These are phyloP conservation scores for Anastrepha ludens DNA, from an alignment of 1,140 invertebrate genomes.

Conservation along the genomic window DNA sequence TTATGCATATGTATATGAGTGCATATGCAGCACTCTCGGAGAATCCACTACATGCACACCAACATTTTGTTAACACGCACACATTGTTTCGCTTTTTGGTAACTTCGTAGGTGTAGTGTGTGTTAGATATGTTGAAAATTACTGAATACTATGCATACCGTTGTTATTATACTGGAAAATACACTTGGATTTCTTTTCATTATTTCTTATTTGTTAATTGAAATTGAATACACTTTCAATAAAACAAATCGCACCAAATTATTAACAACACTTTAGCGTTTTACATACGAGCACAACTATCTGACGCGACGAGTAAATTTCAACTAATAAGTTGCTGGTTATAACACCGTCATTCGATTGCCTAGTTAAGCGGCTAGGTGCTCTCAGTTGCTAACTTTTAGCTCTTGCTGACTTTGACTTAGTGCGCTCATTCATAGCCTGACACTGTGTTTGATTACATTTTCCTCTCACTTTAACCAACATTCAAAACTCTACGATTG, in stretches of 20 bases:
- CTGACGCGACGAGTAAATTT: neutral
- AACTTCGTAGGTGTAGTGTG: neutral
- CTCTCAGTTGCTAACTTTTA: slow-evolving; percentile 4
- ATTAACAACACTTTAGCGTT: neutral
- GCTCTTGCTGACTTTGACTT: slow-evolving; percentile 6
- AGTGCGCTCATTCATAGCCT: neutral
- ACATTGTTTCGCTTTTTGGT: neutral
- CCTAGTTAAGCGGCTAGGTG: neutral
- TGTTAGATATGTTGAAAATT: neutral
- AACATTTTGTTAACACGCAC: slow-evolving; percentile 1
- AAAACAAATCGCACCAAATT: neutral
- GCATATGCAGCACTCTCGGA: neutral
- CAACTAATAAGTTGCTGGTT: neutral
- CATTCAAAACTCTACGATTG: neutral
- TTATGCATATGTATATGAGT: no score
- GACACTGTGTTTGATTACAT: neutral
- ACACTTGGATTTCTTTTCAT: neutral
- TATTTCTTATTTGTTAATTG: neutral
- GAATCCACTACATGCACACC: neutral
- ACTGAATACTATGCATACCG: neutral
- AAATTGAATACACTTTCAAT: neutral
- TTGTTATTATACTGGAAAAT: neutral
- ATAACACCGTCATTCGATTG: neutral
- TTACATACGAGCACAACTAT: neutral
- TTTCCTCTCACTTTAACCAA: slow-evolving; percentile 30